These are phyloP conservation scores for Diadophis punctatus DNA, from an alignment of 2,113 vertebrate genomes.

Conservation along the genomic window DNA sequence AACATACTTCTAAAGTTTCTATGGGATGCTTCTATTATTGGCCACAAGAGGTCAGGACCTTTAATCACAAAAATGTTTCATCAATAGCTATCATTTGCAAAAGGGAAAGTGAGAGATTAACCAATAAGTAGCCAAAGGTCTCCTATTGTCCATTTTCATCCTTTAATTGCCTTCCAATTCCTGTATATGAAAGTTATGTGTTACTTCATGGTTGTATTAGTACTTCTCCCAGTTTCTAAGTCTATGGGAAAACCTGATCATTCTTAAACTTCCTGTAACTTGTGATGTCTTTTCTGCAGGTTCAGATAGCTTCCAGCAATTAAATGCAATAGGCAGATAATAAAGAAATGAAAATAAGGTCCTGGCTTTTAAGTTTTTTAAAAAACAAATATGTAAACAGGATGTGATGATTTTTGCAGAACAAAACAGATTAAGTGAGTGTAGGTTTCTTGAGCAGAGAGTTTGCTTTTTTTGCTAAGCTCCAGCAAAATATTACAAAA, in stretches of 20 bases:
- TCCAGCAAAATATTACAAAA: not conserved
- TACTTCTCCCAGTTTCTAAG: not conserved
- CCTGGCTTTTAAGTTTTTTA: not conserved
- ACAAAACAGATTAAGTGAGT: not conserved
- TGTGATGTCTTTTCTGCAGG: not conserved
- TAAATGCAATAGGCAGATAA: not conserved
- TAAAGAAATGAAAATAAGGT: not conserved
- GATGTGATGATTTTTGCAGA: not conserved
- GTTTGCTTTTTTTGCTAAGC: not conserved
- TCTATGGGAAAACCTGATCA: not conserved
- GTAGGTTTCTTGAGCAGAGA: not conserved
- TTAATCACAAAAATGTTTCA: not conserved
- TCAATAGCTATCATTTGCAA: not conserved
- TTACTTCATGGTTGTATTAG: not conserved
- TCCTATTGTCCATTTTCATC: not conserved
- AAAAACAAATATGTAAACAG: not conserved
- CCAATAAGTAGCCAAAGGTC: not conserved
- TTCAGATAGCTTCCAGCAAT: not conserved
- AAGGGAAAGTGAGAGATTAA: not conserved
- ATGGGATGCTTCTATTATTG: not conserved
- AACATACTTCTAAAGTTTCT: not conserved
- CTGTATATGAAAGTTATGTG: not conserved
- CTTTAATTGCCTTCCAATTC: not conserved
- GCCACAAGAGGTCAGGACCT: not conserved
- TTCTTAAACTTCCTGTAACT: not conserved